Percentiles rank a stretch among this genome's conserved stretches.
These are phyloP conservation scores for Catocala sponsa DNA, from an alignment of 2,888 invertebrate genomes.

Conservation along the genomic window DNA sequence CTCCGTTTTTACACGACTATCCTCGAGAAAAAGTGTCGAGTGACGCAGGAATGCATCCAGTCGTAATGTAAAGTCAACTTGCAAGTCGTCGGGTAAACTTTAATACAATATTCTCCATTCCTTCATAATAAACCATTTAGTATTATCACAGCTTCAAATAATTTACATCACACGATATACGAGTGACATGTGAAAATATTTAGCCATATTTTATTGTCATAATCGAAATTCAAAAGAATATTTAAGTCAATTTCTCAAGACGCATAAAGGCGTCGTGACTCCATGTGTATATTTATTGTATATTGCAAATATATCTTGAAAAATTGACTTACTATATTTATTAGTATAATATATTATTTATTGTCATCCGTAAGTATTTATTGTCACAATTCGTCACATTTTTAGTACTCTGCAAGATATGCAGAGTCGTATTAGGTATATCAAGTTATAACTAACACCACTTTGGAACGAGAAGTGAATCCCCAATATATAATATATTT, in stretches of 20 bases:
- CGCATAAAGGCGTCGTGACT: slow-evolving; percentile 25
- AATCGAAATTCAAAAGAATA: slow-evolving; percentile 32
- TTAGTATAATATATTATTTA: slow-evolving; percentile 42
- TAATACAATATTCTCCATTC: slow-evolving; percentile 61
- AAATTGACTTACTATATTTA: slow-evolving; percentile 49
- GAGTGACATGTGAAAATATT: slow-evolving; percentile 76
- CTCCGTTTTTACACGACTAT: slow-evolving; percentile 37
- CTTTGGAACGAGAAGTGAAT: slow-evolving; percentile 22
- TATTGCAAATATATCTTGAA: slow-evolving; percentile 39
- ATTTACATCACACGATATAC: slow-evolving; percentile 72
- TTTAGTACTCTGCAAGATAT: slow-evolving; percentile 38
- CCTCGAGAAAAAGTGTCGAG: slow-evolving; percentile 77
- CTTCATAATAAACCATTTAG: slow-evolving; percentile 63
- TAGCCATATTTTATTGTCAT: slow-evolving; percentile 59
- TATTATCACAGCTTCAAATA: slow-evolving; percentile 76
- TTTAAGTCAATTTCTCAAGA: slow-evolving; percentile 49
- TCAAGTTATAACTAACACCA: slow-evolving; percentile 25
- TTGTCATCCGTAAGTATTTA: slow-evolving; percentile 43
- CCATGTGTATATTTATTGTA: slow-evolving; percentile 41
- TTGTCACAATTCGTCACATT: slow-evolving; percentile 37
- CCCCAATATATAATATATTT: too few relatives aligned
- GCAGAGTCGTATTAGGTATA: slow-evolving; percentile 18
- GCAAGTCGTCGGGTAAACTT: slow-evolving; percentile 59
- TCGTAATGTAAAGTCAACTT: slow-evolving; percentile 53
- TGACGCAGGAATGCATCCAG: slow-evolving; percentile 44